Evolutionary conservation across 2,113 vertebrate genomes (phyloP).

Genomic region (Malaclemys terrapin): DNA sequence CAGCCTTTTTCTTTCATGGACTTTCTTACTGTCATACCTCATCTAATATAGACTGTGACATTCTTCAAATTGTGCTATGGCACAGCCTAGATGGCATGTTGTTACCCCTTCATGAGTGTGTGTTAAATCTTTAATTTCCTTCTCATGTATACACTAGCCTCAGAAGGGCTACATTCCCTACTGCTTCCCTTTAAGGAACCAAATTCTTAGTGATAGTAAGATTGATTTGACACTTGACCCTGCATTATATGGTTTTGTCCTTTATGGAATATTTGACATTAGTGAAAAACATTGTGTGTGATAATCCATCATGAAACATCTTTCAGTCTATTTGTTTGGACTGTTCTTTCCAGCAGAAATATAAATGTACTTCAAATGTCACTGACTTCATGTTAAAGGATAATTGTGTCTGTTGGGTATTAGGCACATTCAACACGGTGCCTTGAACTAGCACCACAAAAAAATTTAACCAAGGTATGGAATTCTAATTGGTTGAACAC

Average conservation of each 20-base stretch:
- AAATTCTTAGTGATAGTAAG: not conserved
- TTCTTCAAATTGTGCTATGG: not conserved
- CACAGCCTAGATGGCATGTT: not conserved
- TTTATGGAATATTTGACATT: not conserved
- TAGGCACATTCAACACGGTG: not conserved
- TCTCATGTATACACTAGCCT: not conserved
- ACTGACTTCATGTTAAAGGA: not conserved
- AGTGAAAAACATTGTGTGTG: not conserved
- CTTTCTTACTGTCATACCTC: not conserved
- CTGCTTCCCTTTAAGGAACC: not conserved
- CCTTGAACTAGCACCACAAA: not conserved
- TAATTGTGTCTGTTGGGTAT: not conserved
- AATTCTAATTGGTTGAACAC: not conserved
- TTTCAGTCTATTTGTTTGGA: not conserved
- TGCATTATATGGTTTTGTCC: not conserved
- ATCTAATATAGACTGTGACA: not conserved
- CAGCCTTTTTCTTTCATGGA: not conserved
- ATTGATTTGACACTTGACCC: not conserved
- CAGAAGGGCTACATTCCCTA: not conserved
- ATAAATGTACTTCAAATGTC: not conserved
- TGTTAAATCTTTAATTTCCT: not conserved
- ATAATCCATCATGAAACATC: not conserved
- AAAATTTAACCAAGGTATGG: not conserved
- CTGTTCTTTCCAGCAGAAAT: not conserved
- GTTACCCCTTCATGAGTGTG: not conserved